phyloP scores from a whole-genome alignment of 2,113 vertebrate species.

The Zosterops lateralis region DNA sequence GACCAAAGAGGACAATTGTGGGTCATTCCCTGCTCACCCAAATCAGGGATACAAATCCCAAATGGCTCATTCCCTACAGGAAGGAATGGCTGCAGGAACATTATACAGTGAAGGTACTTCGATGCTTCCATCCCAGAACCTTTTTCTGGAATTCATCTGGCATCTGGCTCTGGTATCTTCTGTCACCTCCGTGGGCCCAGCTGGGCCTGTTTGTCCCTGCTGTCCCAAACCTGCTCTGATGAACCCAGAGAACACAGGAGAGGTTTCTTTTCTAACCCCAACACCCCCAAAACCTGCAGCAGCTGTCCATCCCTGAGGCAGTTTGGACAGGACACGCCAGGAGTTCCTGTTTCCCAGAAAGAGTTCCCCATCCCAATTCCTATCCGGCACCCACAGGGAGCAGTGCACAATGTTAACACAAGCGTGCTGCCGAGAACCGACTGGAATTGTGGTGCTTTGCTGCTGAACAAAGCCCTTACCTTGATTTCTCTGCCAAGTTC shows the following conservation, averaged over 20 bases:
- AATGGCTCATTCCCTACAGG: fast-evolving
- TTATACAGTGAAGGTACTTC: background rate
- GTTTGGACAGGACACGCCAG: background rate
- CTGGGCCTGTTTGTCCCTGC: background rate
- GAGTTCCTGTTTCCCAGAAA: background rate
- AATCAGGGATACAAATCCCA: background rate
- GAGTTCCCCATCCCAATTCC: background rate
- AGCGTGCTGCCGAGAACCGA: background rate
- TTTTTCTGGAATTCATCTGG: background rate
- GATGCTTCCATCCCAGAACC: fast-evolving
- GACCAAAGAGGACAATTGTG: fast-evolving
- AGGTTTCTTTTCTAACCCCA: background rate
- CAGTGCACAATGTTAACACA: fast-evolving
- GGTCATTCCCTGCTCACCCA: background rate
- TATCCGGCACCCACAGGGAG: background rate
- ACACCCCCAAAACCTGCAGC: background rate
- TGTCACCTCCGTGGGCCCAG: background rate
- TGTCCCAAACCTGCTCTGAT: background rate
- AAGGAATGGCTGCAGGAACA: fast-evolving
- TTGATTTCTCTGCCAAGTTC: conserved; percentile 42
- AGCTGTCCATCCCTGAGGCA: background rate
- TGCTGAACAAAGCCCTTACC: conserved; percentile 28
- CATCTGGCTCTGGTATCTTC: background rate
- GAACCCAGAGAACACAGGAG: fast-evolving
- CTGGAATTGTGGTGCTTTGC: background rate